A percentile compares a stretch with the other conserved stretches of the same genome.
Conservation (phyloP, 2,888 invertebrate species). For the Drosophila recens region DNA sequence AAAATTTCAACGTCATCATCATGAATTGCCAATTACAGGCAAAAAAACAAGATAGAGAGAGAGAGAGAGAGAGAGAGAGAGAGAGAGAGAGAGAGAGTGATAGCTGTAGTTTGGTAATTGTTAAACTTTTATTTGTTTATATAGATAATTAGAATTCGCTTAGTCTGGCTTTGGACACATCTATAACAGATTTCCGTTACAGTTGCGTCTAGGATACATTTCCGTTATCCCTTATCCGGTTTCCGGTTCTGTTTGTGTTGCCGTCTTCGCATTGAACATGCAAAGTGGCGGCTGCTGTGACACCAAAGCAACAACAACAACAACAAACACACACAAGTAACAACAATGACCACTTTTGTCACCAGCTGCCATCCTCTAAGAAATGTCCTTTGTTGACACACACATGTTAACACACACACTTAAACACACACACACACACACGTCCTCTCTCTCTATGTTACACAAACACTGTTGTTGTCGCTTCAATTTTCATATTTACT, state of each 20-base stretch:
- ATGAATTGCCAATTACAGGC: conserved; percentile 3
- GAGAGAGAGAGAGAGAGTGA: background rate
- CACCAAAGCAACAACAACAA: conserved; percentile 30
- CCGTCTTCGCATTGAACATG: conserved; percentile 30
- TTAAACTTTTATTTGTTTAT: conserved; percentile 66
- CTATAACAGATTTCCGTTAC: conserved; percentile 52
- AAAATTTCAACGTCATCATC: conserved; percentile 15
- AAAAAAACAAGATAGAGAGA: background rate
- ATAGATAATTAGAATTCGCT: conserved; percentile 57
- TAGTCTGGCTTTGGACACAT: conserved; percentile 18
- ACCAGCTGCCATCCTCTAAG: conserved; percentile 29
- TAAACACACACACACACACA: conserved; percentile 14
- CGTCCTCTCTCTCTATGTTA: background rate
- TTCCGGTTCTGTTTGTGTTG: conserved; percentile 29
- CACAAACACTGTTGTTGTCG: conserved; percentile 13
- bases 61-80: conserved; percentile 4
- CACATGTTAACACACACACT: conserved; percentile 14
- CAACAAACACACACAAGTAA: conserved; percentile 18
- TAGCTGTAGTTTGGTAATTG: conserved; percentile 28
- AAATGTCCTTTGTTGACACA: conserved; percentile 41
- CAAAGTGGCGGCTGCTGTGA: conserved; percentile 51
- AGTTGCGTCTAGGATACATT: conserved; percentile 26
- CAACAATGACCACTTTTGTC: conserved; percentile 52
- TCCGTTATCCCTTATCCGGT: conserved; percentile 53
- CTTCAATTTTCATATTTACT: conserved; percentile 67